A percentile compares a stretch with the other conserved stretches of the same genome.
phyloP scores from a whole-genome alignment of 2,113 vertebrate species.

The Illadopsis cleaveri region DNA sequence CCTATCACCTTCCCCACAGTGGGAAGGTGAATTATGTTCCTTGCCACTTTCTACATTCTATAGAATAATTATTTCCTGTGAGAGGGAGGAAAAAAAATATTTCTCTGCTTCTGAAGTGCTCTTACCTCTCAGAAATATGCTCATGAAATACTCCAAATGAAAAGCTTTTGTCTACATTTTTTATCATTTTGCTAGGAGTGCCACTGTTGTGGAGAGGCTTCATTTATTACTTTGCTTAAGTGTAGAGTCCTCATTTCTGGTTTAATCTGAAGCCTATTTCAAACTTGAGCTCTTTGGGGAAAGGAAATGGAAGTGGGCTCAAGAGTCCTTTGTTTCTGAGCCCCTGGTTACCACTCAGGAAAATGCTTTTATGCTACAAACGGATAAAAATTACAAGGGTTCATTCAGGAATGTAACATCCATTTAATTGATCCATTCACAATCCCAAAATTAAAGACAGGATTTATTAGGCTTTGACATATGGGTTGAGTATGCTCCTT shows the following conservation, averaged over 20 bases:
- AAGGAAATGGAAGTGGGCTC: constrained; percentile 4
- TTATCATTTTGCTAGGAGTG: background rate
- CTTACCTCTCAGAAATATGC: background rate
- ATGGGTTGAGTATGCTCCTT: constrained; percentile 33
- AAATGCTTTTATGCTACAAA: background rate
- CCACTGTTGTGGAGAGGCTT: background rate
- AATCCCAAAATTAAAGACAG: constrained; percentile 27
- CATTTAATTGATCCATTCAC: constrained; percentile 54
- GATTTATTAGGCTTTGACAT: constrained; percentile 47
- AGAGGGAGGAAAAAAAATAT: background rate
- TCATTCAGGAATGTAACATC: constrained; percentile 31
- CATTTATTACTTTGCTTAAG: background rate
- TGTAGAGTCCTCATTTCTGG: background rate
- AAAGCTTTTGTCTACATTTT: background rate
- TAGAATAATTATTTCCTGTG: background rate
- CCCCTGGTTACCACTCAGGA: background rate
- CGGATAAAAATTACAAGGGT: constrained; percentile 20
- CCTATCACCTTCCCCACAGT: background rate
- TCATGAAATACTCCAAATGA: background rate
- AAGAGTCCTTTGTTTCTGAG: constrained; percentile 26
- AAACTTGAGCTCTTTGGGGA: background rate
- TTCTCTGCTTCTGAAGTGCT: background rate
- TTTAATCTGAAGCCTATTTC: constrained; percentile 4
- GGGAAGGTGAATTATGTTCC: background rate
- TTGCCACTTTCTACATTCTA: background rate